phyloP scores from a whole-genome alignment of 1,140 invertebrate genomes.

The Drosophila kepulauana region DNA sequence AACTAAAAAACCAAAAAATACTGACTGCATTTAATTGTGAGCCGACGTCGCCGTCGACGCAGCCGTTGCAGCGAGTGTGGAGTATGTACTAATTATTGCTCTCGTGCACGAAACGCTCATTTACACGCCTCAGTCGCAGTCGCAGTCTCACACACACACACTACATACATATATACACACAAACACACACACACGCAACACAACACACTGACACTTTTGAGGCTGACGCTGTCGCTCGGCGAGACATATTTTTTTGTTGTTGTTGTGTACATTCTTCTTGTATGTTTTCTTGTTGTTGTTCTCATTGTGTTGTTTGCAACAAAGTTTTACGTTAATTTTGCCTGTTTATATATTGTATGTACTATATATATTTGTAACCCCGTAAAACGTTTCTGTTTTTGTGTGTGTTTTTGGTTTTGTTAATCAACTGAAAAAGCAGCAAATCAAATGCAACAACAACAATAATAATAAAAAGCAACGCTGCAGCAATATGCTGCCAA shows the following conservation, averaged over 20 bases:
- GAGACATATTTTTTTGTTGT: conserved; percentile 52
- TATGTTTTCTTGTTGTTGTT: conserved; percentile 67
- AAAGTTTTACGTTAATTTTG: conserved; percentile 56
- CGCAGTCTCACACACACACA: conserved; percentile 25
- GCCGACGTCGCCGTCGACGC: conserved; percentile 31
- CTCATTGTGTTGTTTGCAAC: conserved; percentile 46
- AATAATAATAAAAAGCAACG: conserved; percentile 39
- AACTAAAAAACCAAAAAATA: conserved; percentile 34
- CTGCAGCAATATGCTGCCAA: conserved; percentile 64
- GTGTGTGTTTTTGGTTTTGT: conserved; percentile 53
- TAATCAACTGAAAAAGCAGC: conserved; percentile 49
- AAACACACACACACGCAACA: not conserved
- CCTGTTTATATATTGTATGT: conserved; percentile 45
- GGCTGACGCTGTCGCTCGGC: conserved; percentile 35
- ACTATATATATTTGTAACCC: conserved; percentile 55
- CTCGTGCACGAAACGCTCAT: conserved; percentile 70
- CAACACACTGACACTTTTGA: conserved; percentile 35
- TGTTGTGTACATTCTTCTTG: conserved; percentile 64
- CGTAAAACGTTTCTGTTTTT: conserved; percentile 52
- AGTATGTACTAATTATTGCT: conserved; percentile 70
- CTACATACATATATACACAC: conserved; percentile 11
- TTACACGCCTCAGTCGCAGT: conserved; percentile 62
- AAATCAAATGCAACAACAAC: conserved; percentile 19
- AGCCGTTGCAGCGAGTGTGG: conserved; percentile 63
- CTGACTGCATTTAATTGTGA: conserved; percentile 44